Evolutionary conservation across 2,113 vertebrate genomes (phyloP).

Genomic region (Tyrannus savana): DNA sequence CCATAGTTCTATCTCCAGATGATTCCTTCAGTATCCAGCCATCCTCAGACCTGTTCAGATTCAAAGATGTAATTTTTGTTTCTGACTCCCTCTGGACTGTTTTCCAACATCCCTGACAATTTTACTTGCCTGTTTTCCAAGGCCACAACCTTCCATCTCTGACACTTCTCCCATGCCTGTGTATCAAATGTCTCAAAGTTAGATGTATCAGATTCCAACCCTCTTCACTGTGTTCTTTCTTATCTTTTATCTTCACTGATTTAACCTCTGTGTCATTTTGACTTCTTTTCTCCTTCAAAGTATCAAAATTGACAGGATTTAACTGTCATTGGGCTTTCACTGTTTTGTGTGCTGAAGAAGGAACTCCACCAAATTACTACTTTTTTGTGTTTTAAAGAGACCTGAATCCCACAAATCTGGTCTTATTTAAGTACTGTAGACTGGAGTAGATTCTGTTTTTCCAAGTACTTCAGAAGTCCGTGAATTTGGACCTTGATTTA

Average conservation of each 20-base stretch:
- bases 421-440: background rate
- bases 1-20: background rate
- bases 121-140: background rate
- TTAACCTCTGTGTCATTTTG: constrained; percentile 12
- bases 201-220: background rate
- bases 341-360: background rate
- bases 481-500: background rate
- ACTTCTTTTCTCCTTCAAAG: constrained; percentile 11
- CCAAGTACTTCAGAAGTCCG: background rate
- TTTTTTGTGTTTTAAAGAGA: background rate
- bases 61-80: background rate
- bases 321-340: background rate
- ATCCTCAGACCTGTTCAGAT: background rate
- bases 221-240: background rate
- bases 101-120: background rate
- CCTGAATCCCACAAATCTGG: background rate
- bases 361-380: background rate
- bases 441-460: background rate
- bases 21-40: background rate
- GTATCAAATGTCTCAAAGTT: background rate
- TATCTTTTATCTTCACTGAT: constrained; percentile 22
- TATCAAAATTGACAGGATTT: background rate
- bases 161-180: background rate
- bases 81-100: background rate
- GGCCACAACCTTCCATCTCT: background rate